Evolutionary conservation across 2,113 vertebrate genomes (phyloP), one percentile per base, ranked within the genome.

Genomic region (Brachyhypopomus gauderio): DNA sequence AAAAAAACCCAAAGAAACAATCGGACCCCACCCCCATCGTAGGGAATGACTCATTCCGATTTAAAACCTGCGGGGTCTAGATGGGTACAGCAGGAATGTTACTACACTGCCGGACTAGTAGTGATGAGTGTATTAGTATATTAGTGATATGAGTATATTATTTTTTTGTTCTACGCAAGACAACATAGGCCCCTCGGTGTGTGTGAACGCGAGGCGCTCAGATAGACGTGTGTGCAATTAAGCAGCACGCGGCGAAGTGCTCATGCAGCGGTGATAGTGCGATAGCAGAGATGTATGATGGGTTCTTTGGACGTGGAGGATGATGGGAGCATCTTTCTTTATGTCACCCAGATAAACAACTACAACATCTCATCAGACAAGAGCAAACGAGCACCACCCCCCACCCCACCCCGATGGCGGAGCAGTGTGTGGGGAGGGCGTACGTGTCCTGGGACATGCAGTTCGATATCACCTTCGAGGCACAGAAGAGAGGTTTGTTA

Each of bases 261-360:
- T 70, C 89, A 89, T 89, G 89, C 89, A 89, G 78, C 77, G 86
- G 90, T 90, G 93, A 93, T 93, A 64, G 70, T 85, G 72, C 36
- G 91, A 93, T 92, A 89, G 84, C 64, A 85, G 69, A 74, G 79
- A 82, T 45, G 66, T 77, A 86, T 67, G 86, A 88, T 52, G 45
- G 45, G 45, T 8, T 8, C 2, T 81, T 83, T 86, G 83, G 82
- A 84, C 60, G 20, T 16, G 34, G 79, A 77, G 85, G 85, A 79
- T 67, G 62, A 79, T 80, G 70, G 70, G 83, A 84, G 79, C 48
- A 81, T 55, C 72, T 38, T 72, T 84, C 85, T 91, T 92, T 90
- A 89, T 91, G 64, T n/a, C 17, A 59, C 79, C 84, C 88, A 91
- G 90, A 93, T 94, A 94, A 94, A 93, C 91, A 91, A 85, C 84